These are phyloP conservation scores for Glossosoma conforme DNA, from an alignment of 1,140 invertebrate genomes.

Conservation along the genomic window DNA sequence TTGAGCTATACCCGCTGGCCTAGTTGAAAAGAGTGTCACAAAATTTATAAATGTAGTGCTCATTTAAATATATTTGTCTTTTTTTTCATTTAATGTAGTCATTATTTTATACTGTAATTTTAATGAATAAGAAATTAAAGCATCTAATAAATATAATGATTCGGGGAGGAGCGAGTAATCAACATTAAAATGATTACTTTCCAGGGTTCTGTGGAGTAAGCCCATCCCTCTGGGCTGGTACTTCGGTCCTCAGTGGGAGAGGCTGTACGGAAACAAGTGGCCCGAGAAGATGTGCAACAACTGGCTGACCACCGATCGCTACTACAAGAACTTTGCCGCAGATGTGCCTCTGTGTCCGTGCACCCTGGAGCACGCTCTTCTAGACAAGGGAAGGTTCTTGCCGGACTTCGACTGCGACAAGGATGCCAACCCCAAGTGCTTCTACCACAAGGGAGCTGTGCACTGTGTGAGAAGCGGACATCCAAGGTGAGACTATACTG, in stretches of 20 bases:
- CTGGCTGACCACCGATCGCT: constrained; percentile 84
- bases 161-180: too few relatives aligned
- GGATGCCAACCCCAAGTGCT: constrained; percentile 84
- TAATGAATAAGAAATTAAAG: too few relatives aligned
- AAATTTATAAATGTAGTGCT: too few relatives aligned
- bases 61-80: too few relatives aligned
- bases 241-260: constrained; percentile 82
- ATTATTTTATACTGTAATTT: too few relatives aligned
- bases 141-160: too few relatives aligned
- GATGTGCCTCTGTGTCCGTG: constrained; percentile 88
- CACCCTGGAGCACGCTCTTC: constrained; percentile 80
- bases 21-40: neutral
- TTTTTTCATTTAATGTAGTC: neutral
- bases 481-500: constrained; percentile 73
- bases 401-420: constrained; percentile 90
- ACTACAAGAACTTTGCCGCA: constrained; percentile 82
- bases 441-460: constrained; percentile 79
- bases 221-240: constrained; percentile 92
- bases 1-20: too few relatives aligned
- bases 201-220: constrained; percentile 78
- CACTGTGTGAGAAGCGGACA: constrained; percentile 90
- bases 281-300: constrained; percentile 74
- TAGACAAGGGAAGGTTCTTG: constrained; percentile 87
- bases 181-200: constrained; percentile 18
- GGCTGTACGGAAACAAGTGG: constrained; percentile 72